Evolutionary conservation across 2,888 invertebrate species (phyloP).

Genomic region (Sinodicranocentrus sp.): DNA sequence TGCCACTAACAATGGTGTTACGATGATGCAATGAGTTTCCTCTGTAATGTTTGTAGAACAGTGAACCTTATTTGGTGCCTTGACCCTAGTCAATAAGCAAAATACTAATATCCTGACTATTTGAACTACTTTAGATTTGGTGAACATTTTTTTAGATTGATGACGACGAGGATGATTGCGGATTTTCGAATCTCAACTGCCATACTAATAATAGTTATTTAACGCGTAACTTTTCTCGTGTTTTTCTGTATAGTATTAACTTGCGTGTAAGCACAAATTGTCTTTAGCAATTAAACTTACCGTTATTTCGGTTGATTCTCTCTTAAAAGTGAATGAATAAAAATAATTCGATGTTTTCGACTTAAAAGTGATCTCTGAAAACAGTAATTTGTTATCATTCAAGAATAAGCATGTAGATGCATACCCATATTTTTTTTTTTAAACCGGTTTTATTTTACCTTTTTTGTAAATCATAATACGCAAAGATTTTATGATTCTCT

Average conservation of each 20-base stretch:
- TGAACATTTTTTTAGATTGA: conserved; percentile 51
- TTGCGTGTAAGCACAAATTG: not conserved
- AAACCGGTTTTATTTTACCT: too few species aligned
- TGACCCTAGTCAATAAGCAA: conserved; percentile 73
- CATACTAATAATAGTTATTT: conserved; percentile 47
- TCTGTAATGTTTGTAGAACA: conserved; percentile 47
- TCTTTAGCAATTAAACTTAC: not conserved
- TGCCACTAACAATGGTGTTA: too few species aligned
- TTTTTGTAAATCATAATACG: too few species aligned
- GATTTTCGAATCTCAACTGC: conserved; percentile 71
- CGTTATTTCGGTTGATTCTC: conserved; percentile 36
- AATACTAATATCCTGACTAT: conserved; percentile 63
- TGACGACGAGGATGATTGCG: conserved; percentile 50
- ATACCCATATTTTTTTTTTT: too few species aligned
- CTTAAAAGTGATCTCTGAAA: too few species aligned
- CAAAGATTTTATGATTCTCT: not conserved
- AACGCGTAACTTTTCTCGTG: conserved; percentile 14
- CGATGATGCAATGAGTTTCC: conserved; percentile 1
- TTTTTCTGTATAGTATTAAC: not conserved
- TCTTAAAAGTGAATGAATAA: conserved; percentile 33
- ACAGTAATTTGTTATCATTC: too few species aligned
- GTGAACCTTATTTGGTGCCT: conserved; percentile 74
- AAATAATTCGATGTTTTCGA: too few species aligned
- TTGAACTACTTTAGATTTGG: conserved; percentile 5
- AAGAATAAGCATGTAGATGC: not conserved